Conservation (phyloP, 2,113 vertebrate genomes). For the Etheostoma spectabile region DNA sequence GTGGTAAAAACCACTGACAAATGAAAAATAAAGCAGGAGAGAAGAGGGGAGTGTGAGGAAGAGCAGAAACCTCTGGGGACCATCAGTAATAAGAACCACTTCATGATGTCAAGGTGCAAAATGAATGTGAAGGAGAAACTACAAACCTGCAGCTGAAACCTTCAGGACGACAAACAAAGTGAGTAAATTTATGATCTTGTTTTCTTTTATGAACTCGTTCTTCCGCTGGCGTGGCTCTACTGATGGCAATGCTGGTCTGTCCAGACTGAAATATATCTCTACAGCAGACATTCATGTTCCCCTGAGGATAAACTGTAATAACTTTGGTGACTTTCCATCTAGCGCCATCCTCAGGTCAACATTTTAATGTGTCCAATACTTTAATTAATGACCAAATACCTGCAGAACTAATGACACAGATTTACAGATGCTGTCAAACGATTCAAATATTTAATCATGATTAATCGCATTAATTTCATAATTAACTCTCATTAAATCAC, state of each 20-base stretch:
- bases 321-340: too few species aligned
- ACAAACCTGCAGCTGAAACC: neutral
- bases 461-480: too few species aligned
- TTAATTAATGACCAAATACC: too few species aligned
- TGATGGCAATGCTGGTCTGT: neutral
- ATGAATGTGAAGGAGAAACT: slow-evolving; percentile 4
- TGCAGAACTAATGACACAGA: too few species aligned
- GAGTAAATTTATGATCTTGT: neutral
- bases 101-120: slow-evolving; percentile 10
- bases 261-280: neutral
- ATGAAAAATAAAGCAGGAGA: neutral
- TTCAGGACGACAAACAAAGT: neutral
- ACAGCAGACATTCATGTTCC: neutral
- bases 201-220: neutral
- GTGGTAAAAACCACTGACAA: neutral
- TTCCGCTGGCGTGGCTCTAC: neutral
- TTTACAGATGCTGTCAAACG: too few species aligned
- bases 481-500: too few species aligned
- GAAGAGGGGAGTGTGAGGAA: neutral
- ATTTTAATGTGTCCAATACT: too few species aligned
- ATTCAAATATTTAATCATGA: too few species aligned
- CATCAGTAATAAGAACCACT: slow-evolving; percentile 12
- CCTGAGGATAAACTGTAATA: neutral
- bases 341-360: too few species aligned
- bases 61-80: neutral